Percentiles rank a stretch among this genome's conserved stretches.
Evolutionary conservation across 2,113 vertebrate genomes (phyloP).

Genomic region (Falcunculus frontatus): DNA sequence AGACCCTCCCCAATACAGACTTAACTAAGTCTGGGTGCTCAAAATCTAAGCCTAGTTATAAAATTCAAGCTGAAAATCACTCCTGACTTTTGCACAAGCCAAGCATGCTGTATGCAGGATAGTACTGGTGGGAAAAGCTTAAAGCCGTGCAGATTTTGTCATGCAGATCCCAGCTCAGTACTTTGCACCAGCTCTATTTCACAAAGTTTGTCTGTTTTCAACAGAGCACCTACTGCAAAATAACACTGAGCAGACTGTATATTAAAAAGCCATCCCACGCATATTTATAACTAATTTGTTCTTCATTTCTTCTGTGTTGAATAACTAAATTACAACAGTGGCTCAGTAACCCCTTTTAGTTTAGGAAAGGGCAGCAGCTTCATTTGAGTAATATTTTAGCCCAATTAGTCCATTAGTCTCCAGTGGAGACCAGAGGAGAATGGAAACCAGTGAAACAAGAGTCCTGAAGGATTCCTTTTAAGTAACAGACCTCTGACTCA

Average conservation of each 20-base stretch:
- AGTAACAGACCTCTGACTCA: conserved; percentile 57
- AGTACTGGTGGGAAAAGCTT: background rate
- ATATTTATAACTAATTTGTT: conserved; percentile 69
- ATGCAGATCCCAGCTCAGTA: background rate
- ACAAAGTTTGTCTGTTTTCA: conserved; percentile 28
- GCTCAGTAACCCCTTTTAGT: conserved; percentile 71
- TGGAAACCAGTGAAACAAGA: conserved; percentile 50
- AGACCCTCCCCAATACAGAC: background rate
- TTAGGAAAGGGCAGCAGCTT: conserved; percentile 60
- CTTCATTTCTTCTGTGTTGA: conserved; percentile 62
- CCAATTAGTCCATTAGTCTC: conserved; percentile 72
- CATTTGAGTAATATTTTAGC: conserved; percentile 72
- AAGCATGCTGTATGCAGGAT: background rate
- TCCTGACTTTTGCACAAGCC: background rate
- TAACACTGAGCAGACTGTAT: conserved; percentile 51
- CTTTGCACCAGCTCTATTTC: background rate
- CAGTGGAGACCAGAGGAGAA: conserved; percentile 61
- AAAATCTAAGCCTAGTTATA: background rate
- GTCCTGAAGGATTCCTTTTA: conserved; percentile 52
- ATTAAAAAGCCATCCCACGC: conserved; percentile 52
- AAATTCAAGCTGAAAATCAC: background rate
- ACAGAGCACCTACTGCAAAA: conserved; percentile 48
- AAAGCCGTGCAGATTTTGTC: background rate
- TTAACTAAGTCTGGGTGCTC: background rate
- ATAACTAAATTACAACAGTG: conserved; percentile 70